Base-by-base conservation (phyloP, 2,797 vertebrate species). In the Channallabes apus region DNA sequence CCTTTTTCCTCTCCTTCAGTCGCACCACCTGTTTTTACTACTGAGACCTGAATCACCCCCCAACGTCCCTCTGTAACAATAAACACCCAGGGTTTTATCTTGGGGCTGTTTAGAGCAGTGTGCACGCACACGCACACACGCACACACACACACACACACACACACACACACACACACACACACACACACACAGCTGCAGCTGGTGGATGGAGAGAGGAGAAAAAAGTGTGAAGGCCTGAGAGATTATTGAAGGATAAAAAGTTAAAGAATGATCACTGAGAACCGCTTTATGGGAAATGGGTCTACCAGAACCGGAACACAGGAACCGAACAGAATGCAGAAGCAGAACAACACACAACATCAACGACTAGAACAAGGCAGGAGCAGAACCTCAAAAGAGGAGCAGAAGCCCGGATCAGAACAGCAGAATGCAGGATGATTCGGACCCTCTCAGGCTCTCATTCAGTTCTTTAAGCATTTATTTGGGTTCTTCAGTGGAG, bases 31-130 rank as follows among this genome's bases (percentile, higher is more conserved):
- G 81, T 82, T 86, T 86, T 86, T 86, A 86, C 81, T 83, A 83
- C 85, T 51, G 75, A 83, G 81, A 62, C 62, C 38, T 17, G 20
- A 29, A 61, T 62, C 65, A 58, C 80, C 65, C 94, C 94, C 95
- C 94, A 95, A 94, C 93, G 77, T 81, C 82, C 80, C 82, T 35
- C 93, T 94, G 94, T 95, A 95, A 96, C 95, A 96, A 96, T 96
- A 96, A 96, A 96, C 96, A 96, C 91, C 90, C 89, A 92, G 92
- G 93, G 94, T 95, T 96, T 96, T 95, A 96, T 96, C 94, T 94
- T 92, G 91, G 92, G 93, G 92, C 94, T 96, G 95, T 96, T 96
- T 96, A 89, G 89, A 82, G 93, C 94, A 83, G 94, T 94, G 94
- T 94, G 77, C 64, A 72, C 14, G 64, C 69, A 75, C 85, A 84